phyloP scores from a whole-genome alignment of 2,113 vertebrate species.

The Xenotilapia flavipinnis region DNA sequence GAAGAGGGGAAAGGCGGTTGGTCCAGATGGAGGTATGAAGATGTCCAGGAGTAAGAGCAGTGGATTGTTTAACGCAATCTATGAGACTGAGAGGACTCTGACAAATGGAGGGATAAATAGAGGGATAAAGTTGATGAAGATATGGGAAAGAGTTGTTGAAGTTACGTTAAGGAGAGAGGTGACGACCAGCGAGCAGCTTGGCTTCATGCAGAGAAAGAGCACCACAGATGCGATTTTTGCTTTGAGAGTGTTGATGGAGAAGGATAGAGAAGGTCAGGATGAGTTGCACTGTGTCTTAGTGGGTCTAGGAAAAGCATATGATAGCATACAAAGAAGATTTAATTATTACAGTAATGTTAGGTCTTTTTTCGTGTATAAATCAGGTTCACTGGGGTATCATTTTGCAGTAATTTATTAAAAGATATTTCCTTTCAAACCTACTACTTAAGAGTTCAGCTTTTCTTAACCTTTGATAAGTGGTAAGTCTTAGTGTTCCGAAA shows the following conservation, averaged over 20 bases:
- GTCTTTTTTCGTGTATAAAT: neutral
- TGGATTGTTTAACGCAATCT: neutral
- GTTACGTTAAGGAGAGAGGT: neutral
- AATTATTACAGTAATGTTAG: neutral
- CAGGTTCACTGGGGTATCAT: neutral
- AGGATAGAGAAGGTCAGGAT: neutral
- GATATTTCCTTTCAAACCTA: neutral
- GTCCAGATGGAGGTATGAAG: neutral
- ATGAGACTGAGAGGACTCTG: neutral
- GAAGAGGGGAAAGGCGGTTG: neutral
- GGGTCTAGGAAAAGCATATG: neutral
- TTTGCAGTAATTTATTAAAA: neutral
- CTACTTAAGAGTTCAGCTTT: neutral
- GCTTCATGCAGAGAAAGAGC: neutral
- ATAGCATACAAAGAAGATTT: neutral
- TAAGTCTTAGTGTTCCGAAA: neutral
- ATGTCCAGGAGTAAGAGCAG: neutral
- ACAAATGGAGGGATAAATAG: neutral
- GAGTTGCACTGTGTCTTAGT: neutral
- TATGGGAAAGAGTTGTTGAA: neutral
- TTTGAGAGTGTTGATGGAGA: neutral
- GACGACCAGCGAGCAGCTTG: neutral
- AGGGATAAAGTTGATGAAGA: neutral
- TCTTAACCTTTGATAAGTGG: neutral
- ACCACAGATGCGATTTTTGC: neutral